phyloP scores from a whole-genome alignment of 2,797 vertebrate genomes.

The Arctocebus calabarensis region DNA sequence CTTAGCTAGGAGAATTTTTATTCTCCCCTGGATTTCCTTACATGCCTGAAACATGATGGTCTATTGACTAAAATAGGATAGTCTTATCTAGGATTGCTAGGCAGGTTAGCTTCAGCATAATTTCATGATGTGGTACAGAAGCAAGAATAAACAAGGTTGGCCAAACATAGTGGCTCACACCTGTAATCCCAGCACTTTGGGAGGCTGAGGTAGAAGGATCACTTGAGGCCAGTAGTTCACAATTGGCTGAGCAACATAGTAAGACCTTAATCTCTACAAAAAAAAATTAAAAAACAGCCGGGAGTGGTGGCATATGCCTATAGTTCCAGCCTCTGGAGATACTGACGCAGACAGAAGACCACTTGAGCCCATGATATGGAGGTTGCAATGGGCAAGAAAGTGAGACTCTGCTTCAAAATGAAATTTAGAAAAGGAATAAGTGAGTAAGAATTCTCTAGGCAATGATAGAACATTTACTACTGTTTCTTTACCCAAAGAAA shows the following conservation, averaged over 20 bases:
- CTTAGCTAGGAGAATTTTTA: background rate
- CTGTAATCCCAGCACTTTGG: background rate
- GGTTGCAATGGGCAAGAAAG: background rate
- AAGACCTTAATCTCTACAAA: background rate
- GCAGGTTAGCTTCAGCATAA: background rate
- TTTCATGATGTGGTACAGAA: background rate
- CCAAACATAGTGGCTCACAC: background rate
- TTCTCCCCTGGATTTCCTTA: background rate
- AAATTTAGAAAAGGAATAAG: background rate
- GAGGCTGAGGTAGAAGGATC: background rate
- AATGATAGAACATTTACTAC: background rate
- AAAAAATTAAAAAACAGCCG: background rate
- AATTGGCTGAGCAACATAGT: background rate
- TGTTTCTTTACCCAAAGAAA: background rate
- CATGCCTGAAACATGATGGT: background rate
- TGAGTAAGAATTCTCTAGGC: background rate
- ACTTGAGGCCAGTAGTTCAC: background rate
- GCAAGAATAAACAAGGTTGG: background rate
- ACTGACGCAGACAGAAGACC: background rate
- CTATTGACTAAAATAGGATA: background rate
- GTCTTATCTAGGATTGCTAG: background rate
- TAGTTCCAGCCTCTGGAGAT: background rate
- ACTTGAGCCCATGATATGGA: background rate
- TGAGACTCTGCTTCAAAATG: background rate
- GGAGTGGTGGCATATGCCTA: background rate